Conservation (phyloP, 2,113 vertebrate genomes). For the Neofelis nebulosa region DNA sequence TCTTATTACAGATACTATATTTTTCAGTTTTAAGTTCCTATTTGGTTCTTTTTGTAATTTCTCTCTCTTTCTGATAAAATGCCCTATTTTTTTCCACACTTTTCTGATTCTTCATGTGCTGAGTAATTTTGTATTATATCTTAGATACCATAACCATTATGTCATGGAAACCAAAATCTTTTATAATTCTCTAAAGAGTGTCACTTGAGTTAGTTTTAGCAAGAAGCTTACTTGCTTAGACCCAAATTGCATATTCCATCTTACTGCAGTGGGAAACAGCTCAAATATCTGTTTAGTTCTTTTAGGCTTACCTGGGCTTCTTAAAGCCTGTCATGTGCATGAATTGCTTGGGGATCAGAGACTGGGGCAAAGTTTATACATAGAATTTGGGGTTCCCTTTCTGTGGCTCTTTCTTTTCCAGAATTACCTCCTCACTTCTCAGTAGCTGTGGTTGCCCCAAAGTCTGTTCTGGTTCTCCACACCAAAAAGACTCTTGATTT, state of each 20-base stretch:
- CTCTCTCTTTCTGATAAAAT: background rate
- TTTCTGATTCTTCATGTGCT: background rate
- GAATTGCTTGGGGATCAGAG: background rate
- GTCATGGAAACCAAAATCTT: background rate
- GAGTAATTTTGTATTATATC: background rate
- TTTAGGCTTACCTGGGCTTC: background rate
- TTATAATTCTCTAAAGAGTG: background rate
- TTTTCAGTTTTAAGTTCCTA: background rate
- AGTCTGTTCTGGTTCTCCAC: background rate
- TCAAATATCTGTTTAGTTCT: constrained; percentile 26
- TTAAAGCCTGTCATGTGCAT: background rate
- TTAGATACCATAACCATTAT: background rate
- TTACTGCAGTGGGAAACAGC: background rate
- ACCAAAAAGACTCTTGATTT: background rate
- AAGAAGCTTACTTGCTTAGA: background rate
- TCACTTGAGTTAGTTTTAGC: background rate
- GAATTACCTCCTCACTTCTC: background rate
- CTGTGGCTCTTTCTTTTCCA: background rate
- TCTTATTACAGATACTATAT: background rate
- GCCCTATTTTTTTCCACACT: background rate
- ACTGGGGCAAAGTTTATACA: constrained; percentile 32
- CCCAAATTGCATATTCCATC: background rate
- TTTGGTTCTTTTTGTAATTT: background rate
- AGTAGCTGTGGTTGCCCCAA: background rate
- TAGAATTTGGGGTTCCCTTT: background rate